phyloP scores from a whole-genome alignment of 1,140 invertebrate species.

The Latrodectus geometricus region DNA sequence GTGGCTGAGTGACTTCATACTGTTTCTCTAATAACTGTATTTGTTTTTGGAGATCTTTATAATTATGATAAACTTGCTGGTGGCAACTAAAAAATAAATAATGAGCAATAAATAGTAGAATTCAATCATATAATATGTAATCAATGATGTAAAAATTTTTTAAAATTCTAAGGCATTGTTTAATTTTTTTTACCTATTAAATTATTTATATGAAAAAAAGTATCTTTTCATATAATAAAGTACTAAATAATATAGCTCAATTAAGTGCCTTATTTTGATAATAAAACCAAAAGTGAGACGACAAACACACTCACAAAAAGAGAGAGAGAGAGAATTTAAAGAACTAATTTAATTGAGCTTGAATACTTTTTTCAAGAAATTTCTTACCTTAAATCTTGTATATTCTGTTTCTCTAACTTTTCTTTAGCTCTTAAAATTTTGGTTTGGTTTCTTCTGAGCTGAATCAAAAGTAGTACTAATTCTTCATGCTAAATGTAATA shows the following conservation, averaged over 20 bases:
- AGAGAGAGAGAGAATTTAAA: no score
- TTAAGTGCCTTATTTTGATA: no score
- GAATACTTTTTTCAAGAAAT: constrained; percentile 56
- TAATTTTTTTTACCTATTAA: neutral
- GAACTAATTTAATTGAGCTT: no score
- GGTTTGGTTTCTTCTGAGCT: constrained; percentile 86
- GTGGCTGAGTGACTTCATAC: constrained; percentile 90
- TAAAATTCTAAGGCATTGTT: neutral
- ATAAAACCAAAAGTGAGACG: no score
- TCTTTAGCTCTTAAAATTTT: constrained; percentile 86
- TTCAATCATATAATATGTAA: no score
- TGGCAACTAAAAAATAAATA: neutral
- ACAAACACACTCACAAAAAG: no score
- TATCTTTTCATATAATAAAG: no score
- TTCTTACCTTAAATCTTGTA: constrained; percentile 67
- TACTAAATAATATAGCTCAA: no score
- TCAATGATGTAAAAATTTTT: neutral
- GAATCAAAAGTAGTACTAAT: constrained; percentile 89
- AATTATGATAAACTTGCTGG: constrained; percentile 73
- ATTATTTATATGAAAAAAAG: no score
- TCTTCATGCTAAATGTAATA: constrained; percentile 80
- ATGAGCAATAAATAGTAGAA: neutral
- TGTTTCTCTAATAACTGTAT: constrained; percentile 83
- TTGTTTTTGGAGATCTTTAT: constrained; percentile 84
- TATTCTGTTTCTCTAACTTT: constrained; percentile 84